Base-by-base conservation (phyloP, 2,797 vertebrate genomes). In the Gymnoscopelus microlampas region DNA sequence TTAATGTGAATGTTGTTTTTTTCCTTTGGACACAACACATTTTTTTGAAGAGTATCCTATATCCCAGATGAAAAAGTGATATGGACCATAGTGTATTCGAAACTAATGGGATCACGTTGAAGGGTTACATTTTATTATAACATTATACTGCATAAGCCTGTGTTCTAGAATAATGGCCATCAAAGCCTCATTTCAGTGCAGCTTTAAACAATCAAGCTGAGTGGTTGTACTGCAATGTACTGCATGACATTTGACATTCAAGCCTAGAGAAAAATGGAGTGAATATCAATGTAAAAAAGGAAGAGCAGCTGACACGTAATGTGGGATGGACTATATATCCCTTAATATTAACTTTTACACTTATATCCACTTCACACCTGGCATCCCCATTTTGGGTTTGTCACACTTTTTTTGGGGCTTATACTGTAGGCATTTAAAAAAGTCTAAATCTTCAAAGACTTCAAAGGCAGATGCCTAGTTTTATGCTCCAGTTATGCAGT, bases 81-180 rank as follows among this genome's bases (percentile, higher is more conserved):
- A 73, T 76, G 57, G 53, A 68, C 75, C 59, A 58, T 57, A 70
- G 59, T 77, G 68, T 71, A 47, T 74, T 29, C 63, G 66, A 48
- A 54, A 39, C 53, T 61, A 49, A 78, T 62, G 35, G 47, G 66
- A 47, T 79, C 47, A 24, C 68, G 75, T 78, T 48, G 74, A 71
- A 68, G 66, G 74, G 58, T 77, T 66, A 73, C 70, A 56, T 76
- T 63, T 77, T 61, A 66, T 58, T 26, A 19, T n/a, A 39, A 24
- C 3, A 2, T 32, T 7, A 7, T 12, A 54, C 48, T 77, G 67
- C 76, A 75, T 74, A 73, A 73, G 64, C 15, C 44, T 65, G 39
- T 66, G 67, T 0, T 63, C 32, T 23, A 71, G 32, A 67, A 29
- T 72, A 81, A 64, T 49, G 63, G 15, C 64, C 56, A 60, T 73